A percentile compares a stretch with the other conserved stretches of the same genome.
Evolutionary conservation across 2,888 invertebrate species (phyloP).

Genomic region (Eupithecia centaureata): DNA sequence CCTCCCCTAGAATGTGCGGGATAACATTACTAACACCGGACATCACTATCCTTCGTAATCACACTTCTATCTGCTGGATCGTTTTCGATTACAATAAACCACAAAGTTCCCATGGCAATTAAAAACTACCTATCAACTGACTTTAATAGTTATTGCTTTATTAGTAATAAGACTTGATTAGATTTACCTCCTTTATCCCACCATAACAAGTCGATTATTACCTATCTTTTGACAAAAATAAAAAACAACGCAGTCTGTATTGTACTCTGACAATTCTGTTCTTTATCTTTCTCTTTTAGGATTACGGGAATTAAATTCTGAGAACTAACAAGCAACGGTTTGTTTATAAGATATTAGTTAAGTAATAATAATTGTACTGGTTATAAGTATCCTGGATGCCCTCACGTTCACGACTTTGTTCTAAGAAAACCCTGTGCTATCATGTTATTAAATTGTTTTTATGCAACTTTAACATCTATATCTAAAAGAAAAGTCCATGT

Average conservation of each 20-base stretch:
- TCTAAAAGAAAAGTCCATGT: too few species aligned
- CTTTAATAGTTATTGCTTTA: slow-evolving; percentile 1
- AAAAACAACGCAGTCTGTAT: background rate
- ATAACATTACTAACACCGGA: slow-evolving; percentile 73
- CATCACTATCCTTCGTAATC: slow-evolving; percentile 65
- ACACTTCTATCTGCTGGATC: slow-evolving; percentile 60
- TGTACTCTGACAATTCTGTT: background rate
- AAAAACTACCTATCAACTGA: background rate
- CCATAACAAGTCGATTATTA: background rate
- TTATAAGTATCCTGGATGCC: background rate
- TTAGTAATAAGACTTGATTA: background rate
- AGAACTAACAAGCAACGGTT: background rate
- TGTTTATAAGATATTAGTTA: background rate
- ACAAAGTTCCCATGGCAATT: slow-evolving; percentile 15
- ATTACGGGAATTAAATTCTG: background rate
- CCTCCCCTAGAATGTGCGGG: slow-evolving; percentile 56
- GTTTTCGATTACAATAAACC: slow-evolving; percentile 47
- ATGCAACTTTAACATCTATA: too few species aligned
- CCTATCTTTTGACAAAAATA: background rate
- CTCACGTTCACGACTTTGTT: background rate
- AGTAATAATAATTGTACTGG: too few species aligned
- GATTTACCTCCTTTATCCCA: background rate
- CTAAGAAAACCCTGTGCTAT: background rate
- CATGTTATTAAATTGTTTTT: background rate
- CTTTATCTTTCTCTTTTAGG: background rate